phyloP scores from a whole-genome alignment of 2,888 invertebrate species.

The Drosophila barbarae region DNA sequence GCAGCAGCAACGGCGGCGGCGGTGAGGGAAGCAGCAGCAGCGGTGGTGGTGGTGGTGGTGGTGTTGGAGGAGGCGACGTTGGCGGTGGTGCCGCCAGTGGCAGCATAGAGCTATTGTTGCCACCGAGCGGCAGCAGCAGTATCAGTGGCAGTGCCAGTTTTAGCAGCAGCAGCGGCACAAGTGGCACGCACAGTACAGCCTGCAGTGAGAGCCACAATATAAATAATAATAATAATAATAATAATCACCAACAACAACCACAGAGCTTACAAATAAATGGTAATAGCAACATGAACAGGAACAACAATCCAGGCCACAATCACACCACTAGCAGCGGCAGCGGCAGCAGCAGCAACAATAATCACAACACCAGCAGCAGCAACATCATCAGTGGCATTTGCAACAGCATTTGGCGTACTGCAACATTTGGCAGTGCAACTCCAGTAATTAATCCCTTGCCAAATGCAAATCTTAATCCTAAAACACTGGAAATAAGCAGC shows the following conservation, averaged over 20 bases:
- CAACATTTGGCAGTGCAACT: constrained; percentile 71
- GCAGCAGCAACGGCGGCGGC: not conserved
- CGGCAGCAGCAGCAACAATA: constrained; percentile 48
- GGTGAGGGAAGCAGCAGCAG: not conserved
- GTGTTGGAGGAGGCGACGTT: no score
- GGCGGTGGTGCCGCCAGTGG: constrained; percentile 40
- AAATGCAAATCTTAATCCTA: constrained; percentile 40
- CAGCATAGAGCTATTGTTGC: constrained; percentile 61
- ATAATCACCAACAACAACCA: constrained; percentile 30
- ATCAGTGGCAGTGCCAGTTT: constrained; percentile 58
- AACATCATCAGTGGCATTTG: constrained; percentile 71
- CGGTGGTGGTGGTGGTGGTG: not conserved
- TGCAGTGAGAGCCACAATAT: constrained; percentile 49
- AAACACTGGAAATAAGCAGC: constrained; percentile 27
- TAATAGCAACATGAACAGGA: constrained; percentile 49
- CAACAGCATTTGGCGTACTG: constrained; percentile 75
- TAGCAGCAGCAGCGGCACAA: constrained; percentile 53
- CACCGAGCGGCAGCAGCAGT: constrained; percentile 63
- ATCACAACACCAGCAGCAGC: constrained; percentile 42
- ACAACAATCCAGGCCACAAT: constrained; percentile 53
- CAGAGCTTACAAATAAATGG: constrained; percentile 67
- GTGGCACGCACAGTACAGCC: constrained; percentile 58
- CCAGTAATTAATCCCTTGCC: constrained; percentile 45
- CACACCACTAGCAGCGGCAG: constrained; percentile 18
- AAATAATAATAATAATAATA: constrained; percentile 55